Evolutionary conservation across 2,888 invertebrate genomes (phyloP), one percentile per base, ranked within the genome.

Genomic region (Chelonus formosanus): DNA sequence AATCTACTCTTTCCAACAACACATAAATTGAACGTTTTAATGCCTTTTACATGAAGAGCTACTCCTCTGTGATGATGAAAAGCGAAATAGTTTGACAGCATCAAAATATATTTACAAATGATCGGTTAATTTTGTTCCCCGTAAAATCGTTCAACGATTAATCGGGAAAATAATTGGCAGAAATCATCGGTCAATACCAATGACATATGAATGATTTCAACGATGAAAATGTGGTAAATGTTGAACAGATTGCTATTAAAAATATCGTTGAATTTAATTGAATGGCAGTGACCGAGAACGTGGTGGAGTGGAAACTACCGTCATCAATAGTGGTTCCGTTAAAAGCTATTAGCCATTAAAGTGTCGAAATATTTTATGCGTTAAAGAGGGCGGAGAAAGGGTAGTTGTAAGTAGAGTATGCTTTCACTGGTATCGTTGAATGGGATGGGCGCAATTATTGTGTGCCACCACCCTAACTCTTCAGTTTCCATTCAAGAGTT

Each of bases 261-360:
- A 55, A 55, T 55, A 55, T 43, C 55, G 55, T 36, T 43, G 55
- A 40, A 55, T 55, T 55, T 40, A 55, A 55, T 40, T 20, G 55
- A 55, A 55, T 20, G 54, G n/a, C 54, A 54, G 55, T 55, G 55
- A 55, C 45, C 58, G 8, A 31, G 32, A 59, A 5, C 57, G 57
- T 43, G 8, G 7, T 5, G 35, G 32, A 68, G 61, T 69, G 70
- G 64, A 71, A 68, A 66, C 43, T 43, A 52, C 59, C 55, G 62
- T 69, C 67, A 67, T 70, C 67, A 71, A 71, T 60, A 67, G 65
- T 50, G 69, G 73, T 69, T 75, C 76, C 76, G 76, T 78, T 79
- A 79, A 77, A 79, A 77, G 75, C 78, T 76, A 77, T 76, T 75
- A 75, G 76, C 78, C 77, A 78, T 78, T 77, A 77, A 77, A 76